phyloP scores from a whole-genome alignment of 2,113 vertebrate species.

The Talpa occidentalis region DNA sequence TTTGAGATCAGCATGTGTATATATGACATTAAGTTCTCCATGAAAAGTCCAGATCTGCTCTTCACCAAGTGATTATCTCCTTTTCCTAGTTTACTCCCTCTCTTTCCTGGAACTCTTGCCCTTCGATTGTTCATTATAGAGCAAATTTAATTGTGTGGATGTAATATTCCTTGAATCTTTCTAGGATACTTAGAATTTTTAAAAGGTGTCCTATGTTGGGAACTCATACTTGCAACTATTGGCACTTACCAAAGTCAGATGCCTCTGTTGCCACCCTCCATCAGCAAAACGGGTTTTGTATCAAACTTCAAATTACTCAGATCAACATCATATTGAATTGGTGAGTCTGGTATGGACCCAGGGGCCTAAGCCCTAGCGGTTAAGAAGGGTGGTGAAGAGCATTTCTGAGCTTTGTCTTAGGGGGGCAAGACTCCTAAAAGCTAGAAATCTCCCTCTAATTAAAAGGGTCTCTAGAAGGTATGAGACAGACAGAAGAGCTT shows the following conservation, averaged over 20 bases:
- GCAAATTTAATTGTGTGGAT: background rate
- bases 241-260: background rate
- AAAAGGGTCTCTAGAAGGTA: background rate
- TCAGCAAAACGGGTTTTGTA: background rate
- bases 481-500: background rate
- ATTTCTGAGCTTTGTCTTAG: background rate
- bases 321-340: background rate
- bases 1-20: too few species aligned
- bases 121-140: background rate
- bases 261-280: background rate
- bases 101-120: background rate
- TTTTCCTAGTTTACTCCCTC: too few species aligned
- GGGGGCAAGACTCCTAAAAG: background rate
- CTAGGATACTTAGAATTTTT: background rate
- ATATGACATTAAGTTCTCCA: too few species aligned
- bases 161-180: background rate
- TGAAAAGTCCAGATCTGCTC: too few species aligned
- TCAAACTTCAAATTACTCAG: background rate
- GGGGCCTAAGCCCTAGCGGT: background rate
- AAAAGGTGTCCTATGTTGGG: background rate
- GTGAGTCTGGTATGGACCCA: background rate
- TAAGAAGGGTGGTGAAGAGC: background rate
- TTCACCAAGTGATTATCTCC: too few species aligned
- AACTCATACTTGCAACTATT: background rate
- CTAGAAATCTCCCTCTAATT: background rate